Base-by-base conservation (phyloP, 2,797 vertebrate genomes). In the Menidia menidia region DNA sequence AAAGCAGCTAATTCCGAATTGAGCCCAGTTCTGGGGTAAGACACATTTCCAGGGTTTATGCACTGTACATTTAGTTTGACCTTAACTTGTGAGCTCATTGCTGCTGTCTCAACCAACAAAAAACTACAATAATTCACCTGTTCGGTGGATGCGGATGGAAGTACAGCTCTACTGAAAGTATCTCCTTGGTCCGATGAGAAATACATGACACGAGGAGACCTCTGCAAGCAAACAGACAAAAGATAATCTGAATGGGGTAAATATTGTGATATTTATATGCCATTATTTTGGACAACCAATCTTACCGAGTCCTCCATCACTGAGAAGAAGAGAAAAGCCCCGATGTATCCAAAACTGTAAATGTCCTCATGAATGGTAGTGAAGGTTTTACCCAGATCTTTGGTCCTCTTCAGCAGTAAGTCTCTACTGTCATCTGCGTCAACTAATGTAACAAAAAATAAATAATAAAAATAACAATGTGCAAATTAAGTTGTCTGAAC, bases 321-420 rank as follows among this genome's bases (percentile, higher is more conserved):
- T 0, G 95, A 95, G 71, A 94, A 94, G 84, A 95, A 95, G 45
- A 95, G 88, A 64, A 95, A 95, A 1, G 92, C 84, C 51, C 95
- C 94, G 0, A 95, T 94, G 85, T 94, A 95, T 60, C 94, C 94
- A 0, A 95, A 95, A 15, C 92, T 93, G 86, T 83, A 95, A 86
- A 95, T 86, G 79, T 94, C 93, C 61, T 92, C 80, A 0, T 92
- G 88, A 60, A 95, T 90, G 1, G 73, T 92, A 61, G 83, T 87
- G 82, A 94, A 95, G 6, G 83, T 93, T 42, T 81, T 88, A 11
- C 95, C 94, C 65, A 95, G 86, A 69, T 95, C 94, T 15, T 77
- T 81, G 0, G 94, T 95, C 68, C 90, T 91, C 86, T 90, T 95
- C 54, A 95, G 83, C 43, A 87, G 57, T 32, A 95, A 60, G 59